Evolutionary conservation across 1,140 invertebrate species (phyloP).

Genomic region (honey bee (Apis mellifera)): Amel_HAv3.1 CM009932.2:2387501-2388000

Average conservation of each 20-base stretch:
- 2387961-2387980: no score
- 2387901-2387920: no score
- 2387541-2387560: constrained; percentile 85
- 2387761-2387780: constrained; percentile 73
- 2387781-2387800: constrained; percentile 45
- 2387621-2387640: no score
- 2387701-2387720: constrained; percentile 76
- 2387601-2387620: not conserved
- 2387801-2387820: constrained; percentile 2
- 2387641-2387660: not conserved
- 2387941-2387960: no score
- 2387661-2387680: constrained; percentile 60
- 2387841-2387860: no score
- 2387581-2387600: constrained; percentile 85
- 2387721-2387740: constrained; percentile 76
- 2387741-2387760: constrained; percentile 74
- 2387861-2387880: no score
- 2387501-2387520: constrained; percentile 84
- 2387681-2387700: constrained; percentile 75
- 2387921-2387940: no score
- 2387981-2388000: no score
- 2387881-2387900: no score
- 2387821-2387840: not conserved
- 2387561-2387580: constrained; percentile 83
- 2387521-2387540: constrained; percentile 84